Conservation (phyloP, 2,797 vertebrate genomes). For the Oryzias sinensis region DNA sequence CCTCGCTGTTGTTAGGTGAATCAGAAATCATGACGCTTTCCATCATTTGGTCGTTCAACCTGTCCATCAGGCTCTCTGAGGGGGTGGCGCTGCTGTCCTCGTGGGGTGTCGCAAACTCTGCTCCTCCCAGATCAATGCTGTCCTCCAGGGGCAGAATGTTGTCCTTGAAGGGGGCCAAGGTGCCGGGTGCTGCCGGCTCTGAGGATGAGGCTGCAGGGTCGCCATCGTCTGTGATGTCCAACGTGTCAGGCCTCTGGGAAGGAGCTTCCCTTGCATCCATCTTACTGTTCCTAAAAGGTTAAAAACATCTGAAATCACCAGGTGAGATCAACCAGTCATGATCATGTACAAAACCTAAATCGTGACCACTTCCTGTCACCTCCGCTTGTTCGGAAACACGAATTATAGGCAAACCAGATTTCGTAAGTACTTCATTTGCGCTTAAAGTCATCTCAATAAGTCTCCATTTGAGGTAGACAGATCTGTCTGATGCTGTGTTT, state of each 20-base stretch:
- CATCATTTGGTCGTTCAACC: constrained; percentile 96
- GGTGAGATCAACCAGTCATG: no score
- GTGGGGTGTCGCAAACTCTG: constrained; percentile 82
- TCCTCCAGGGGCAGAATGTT: constrained; percentile 81
- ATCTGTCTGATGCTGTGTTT: no score
- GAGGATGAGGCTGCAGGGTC: constrained; percentile 22
- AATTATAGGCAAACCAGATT: no score
- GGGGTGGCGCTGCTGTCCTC: constrained; percentile 78
- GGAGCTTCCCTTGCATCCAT: constrained; percentile 75
- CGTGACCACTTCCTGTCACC: constrained; percentile 5
- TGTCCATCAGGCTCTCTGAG: constrained; percentile 85
- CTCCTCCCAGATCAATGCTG: constrained; percentile 87
- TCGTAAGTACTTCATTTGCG: no score
- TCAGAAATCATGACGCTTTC: constrained; percentile 98
- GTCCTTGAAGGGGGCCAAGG: constrained; percentile 55
- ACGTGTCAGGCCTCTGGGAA: constrained; percentile 71
- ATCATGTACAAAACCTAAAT: background rate
- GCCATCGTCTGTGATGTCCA: constrained; percentile 71
- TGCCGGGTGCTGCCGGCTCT: constrained; percentile 14
- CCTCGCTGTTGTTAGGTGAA: constrained; percentile 93
- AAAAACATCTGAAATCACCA: background rate
- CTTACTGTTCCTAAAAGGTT: constrained; percentile 32
- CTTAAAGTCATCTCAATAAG: no score
- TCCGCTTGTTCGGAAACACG: no score
- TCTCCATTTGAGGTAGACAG: no score